Conservation (phyloP, 2,888 invertebrate species). For the Cheiracanthium punctorium region DNA sequence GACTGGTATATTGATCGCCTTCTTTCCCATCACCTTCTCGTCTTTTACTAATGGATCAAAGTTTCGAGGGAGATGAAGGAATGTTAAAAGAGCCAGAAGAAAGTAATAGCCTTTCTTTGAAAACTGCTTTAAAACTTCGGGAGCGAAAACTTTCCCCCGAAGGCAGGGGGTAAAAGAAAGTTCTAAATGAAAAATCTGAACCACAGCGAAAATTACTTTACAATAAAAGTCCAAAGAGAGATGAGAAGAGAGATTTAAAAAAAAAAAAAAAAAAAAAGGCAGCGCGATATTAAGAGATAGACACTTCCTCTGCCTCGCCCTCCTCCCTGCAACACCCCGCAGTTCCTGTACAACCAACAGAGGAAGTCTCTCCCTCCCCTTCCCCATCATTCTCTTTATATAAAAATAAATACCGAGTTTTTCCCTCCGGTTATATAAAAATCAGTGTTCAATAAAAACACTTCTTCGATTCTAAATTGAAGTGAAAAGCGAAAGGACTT, state of each 20-base stretch:
- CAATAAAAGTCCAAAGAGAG: conserved; percentile 37
- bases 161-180: background rate
- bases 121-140: conserved; percentile 29
- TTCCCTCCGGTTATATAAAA: conserved; percentile 36
- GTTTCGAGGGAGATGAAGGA: background rate
- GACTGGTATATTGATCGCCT: too few species aligned
- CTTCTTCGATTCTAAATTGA: background rate
- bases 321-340: too few species aligned
- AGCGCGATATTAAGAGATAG: background rate
- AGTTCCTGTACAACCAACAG: too few species aligned
- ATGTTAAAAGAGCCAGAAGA: background rate
- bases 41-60: conserved; percentile 1
- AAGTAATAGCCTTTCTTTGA: background rate
- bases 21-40: too few species aligned
- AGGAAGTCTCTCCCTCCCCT: too few species aligned
- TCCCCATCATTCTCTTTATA: background rate
- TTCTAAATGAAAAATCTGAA: conserved; percentile 19
- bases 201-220: conserved; percentile 58
- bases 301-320: background rate
- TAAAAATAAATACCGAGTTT: background rate
- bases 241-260: background rate
- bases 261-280: conserved; percentile 21
- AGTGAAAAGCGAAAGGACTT: too few species aligned
- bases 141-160: conserved; percentile 23
- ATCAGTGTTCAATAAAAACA: conserved; percentile 51